phyloP scores from a whole-genome alignment of 2,888 invertebrate species.

The Melieria crassipennis region DNA sequence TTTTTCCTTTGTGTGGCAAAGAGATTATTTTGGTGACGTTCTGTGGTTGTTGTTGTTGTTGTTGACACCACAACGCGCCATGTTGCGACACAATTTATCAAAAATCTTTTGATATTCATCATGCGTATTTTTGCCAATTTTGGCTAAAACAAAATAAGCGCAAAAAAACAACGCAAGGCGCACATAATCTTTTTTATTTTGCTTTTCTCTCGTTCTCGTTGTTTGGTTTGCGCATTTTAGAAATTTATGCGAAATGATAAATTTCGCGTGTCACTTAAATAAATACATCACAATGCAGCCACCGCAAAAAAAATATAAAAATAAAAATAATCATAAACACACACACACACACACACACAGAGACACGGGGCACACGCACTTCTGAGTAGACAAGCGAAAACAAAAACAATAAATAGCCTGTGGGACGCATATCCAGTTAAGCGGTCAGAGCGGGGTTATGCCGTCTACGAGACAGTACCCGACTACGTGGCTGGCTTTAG shows the following conservation, averaged over 20 bases:
- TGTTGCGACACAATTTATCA: constrained; percentile 42
- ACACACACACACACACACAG: not conserved
- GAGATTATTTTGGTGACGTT: not conserved
- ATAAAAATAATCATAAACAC: not conserved
- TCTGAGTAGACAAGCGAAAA: not conserved
- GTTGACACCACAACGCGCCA: not conserved
- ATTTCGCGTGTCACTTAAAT: constrained; percentile 14
- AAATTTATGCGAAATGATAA: constrained; percentile 10
- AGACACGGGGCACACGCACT: not conserved
- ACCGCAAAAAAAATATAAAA: not conserved
- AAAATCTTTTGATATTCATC: constrained; percentile 30
- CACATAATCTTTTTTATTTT: not conserved
- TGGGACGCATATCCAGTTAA: not conserved
- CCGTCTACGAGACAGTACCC: too few relatives aligned
- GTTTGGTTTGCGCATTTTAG: not conserved
- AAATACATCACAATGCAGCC: constrained; percentile 1
- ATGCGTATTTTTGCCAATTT: constrained; percentile 16
- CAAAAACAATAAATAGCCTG: not conserved
- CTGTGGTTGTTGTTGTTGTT: not conserved
- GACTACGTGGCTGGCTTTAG: too few relatives aligned
- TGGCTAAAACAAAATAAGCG: not conserved
- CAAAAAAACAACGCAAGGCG: not conserved
- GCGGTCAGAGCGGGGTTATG: not conserved
- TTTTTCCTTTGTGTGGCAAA: not conserved
- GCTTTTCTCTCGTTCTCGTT: not conserved